Conservation (phyloP, 92 coral and sea anemone genomes). For the Micromussa lordhowensis region DNA sequence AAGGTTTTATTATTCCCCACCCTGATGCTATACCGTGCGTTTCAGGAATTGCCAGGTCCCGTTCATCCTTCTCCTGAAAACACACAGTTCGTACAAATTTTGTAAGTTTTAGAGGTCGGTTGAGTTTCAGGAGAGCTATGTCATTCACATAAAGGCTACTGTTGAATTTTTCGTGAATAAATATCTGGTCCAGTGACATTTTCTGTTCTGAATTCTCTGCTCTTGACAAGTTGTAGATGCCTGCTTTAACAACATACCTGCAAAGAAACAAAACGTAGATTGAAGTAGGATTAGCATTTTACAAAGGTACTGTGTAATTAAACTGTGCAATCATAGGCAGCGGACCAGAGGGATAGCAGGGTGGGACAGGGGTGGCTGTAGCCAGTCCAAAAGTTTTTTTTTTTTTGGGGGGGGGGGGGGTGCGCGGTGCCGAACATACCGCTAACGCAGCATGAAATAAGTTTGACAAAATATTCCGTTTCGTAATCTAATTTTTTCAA, state of each 20-base stretch:
- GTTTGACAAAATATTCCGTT: too few relatives aligned
- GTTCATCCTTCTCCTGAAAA: constrained; percentile 45
- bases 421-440: too few relatives aligned
- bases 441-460: too few relatives aligned
- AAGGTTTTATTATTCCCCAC: constrained; percentile 61
- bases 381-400: too few relatives aligned
- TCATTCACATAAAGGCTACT: not conserved
- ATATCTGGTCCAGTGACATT: not conserved
- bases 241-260: not conserved
- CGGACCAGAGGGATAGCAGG: too few relatives aligned
- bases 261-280: not conserved
- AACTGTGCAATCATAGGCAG: too few relatives aligned
- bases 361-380: too few relatives aligned
- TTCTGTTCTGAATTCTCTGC: not conserved
- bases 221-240: not conserved
- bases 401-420: too few relatives aligned
- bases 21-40: constrained; percentile 60
- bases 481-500: too few relatives aligned
- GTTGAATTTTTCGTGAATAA: not conserved
- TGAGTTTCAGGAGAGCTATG: not conserved
- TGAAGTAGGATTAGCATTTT: not conserved
- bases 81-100: constrained; percentile 57
- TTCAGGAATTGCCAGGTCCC: constrained; percentile 30
- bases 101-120: not conserved
- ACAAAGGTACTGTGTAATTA: too few relatives aligned